These are phyloP conservation scores for Dasyurus viverrinus DNA, from an alignment of 2,113 vertebrate genomes.

Conservation along the genomic window DNA sequence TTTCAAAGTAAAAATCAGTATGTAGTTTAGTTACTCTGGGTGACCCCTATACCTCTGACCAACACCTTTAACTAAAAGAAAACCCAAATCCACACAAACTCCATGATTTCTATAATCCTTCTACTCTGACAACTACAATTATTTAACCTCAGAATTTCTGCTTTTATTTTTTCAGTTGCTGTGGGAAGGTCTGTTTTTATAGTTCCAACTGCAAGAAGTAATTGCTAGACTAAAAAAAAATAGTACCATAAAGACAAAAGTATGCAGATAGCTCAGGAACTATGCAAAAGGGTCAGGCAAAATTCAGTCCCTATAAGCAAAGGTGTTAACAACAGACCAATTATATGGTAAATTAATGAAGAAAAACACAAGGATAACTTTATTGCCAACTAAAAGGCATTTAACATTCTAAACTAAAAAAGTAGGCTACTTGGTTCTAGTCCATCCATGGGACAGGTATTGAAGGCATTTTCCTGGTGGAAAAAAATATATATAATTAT, in stretches of 20 bases:
- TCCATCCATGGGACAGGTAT: not conserved
- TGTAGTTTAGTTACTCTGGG: conserved; percentile 50
- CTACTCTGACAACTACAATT: conserved; percentile 32
- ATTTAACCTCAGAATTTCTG: conserved; percentile 42
- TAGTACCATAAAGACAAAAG: conserved; percentile 19
- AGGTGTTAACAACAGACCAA: not conserved
- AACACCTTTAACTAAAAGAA: conserved; percentile 38
- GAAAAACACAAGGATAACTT: no score
- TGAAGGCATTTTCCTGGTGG: not conserved
- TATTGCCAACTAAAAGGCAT: not conserved
- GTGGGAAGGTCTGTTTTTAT: conserved; percentile 57
- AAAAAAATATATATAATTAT: not conserved
- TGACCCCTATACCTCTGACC: conserved; percentile 60
- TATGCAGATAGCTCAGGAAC: conserved; percentile 6
- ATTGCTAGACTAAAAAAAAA: conserved; percentile 40
- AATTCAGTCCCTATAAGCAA: not conserved
- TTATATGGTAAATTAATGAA: not conserved
- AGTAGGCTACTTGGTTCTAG: not conserved
- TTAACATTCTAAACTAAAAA: not conserved
- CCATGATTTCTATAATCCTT: conserved; percentile 35
- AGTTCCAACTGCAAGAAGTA: conserved; percentile 49
- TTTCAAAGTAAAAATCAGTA: conserved; percentile 62
- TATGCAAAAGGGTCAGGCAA: not conserved
- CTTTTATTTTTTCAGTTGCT: conserved; percentile 59
- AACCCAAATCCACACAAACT: conserved; percentile 47